These are phyloP conservation scores for Baccha elongata DNA, from an alignment of 2,888 invertebrate genomes.

Conservation along the genomic window DNA sequence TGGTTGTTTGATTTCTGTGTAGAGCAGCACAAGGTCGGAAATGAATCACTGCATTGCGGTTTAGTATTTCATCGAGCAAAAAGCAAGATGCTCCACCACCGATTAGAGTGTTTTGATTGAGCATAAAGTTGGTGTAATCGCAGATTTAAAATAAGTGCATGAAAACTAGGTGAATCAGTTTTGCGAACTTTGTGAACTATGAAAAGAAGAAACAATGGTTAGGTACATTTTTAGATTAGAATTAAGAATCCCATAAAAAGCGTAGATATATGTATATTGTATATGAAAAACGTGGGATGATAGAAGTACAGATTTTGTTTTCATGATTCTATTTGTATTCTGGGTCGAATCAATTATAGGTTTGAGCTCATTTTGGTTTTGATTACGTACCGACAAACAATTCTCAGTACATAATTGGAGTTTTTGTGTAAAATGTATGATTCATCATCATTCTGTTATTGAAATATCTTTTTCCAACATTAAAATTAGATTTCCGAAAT, in stretches of 20 bases:
- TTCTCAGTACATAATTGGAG: too few species aligned
- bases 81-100: constrained; percentile 24
- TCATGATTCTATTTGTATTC: constrained; percentile 11
- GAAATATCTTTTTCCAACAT: too few species aligned
- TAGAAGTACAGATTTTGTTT: background rate
- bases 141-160: constrained; percentile 27
- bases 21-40: constrained; percentile 65
- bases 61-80: constrained; percentile 28
- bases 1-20: constrained; percentile 8
- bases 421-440: too few species aligned
- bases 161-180: constrained; percentile 26
- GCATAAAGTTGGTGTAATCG: constrained; percentile 19
- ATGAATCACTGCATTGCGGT: constrained; percentile 61
- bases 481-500: too few species aligned
- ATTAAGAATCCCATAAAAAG: background rate
- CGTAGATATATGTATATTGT: too few species aligned
- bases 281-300: constrained; percentile 1
- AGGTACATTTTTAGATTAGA: constrained; percentile 4
- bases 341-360: background rate
- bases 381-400: background rate
- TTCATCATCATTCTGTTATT: too few species aligned
- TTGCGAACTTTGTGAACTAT: constrained; percentile 20
- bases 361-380: background rate
- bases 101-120: constrained; percentile 35
- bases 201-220: background rate